Evolutionary conservation across 2,888 invertebrate genomes (phyloP).

Genomic region (Tromatobia lineatoria): DNA sequence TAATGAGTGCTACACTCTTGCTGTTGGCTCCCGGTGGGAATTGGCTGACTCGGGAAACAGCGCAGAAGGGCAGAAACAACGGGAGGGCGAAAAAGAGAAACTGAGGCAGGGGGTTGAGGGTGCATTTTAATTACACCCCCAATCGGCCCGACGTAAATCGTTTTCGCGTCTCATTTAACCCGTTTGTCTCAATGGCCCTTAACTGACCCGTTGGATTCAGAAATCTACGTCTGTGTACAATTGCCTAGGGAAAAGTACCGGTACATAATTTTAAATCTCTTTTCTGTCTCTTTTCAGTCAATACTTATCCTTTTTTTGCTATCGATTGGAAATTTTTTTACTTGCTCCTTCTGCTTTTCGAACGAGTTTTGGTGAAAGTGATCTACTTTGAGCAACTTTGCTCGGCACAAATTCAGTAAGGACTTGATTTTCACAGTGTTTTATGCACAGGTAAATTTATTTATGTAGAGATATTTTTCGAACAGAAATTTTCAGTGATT

Average conservation of each 20-base stretch:
- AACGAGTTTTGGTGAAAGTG: not conserved
- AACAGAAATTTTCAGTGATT: too few relatives aligned
- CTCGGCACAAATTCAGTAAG: too few relatives aligned
- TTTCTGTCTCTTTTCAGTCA: not conserved
- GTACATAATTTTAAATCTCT: not conserved
- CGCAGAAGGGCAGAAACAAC: not conserved
- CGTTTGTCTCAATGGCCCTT: constrained; percentile 70
- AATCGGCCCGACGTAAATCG: constrained; percentile 70
- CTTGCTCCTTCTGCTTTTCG: not conserved
- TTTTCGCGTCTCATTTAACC: constrained; percentile 75
- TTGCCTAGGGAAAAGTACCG: constrained; percentile 4
- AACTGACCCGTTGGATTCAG: constrained; percentile 69
- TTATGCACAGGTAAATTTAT: too few relatives aligned
- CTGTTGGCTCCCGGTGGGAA: constrained; percentile 39
- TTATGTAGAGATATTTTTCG: too few relatives aligned
- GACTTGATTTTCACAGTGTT: too few relatives aligned
- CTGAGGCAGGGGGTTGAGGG: constrained; percentile 55
- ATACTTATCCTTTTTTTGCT: not conserved
- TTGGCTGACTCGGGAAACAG: constrained; percentile 21
- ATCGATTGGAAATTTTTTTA: not conserved
- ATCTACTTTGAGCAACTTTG: too few relatives aligned
- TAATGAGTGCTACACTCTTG: constrained; percentile 64
- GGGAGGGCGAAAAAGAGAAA: constrained; percentile 3
- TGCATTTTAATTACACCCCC: constrained; percentile 72
- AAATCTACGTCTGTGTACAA: constrained; percentile 31